Evolutionary conservation across 1,140 invertebrate species (phyloP), one percentile per base, ranked within the genome.

Genomic region (Spodoptera frugiperda): DNA sequence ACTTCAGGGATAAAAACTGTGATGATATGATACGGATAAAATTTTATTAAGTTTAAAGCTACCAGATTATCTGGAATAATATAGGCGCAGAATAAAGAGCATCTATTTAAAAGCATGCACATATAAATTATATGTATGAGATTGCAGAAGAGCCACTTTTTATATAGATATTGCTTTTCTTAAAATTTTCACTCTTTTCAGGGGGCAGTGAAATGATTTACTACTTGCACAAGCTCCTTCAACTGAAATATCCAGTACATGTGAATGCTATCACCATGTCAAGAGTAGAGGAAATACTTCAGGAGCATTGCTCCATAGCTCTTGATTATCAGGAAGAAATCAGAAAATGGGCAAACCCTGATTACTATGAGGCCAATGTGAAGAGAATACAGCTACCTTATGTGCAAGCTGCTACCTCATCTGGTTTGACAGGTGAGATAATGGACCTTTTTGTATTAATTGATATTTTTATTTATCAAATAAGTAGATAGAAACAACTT

Each of bases 241-340:
- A 99, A 91, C 94, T 99, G 17, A 99, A 99, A 91, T 99, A 99
- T 94, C 98, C 98, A 4, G 97, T 97, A 1, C 98, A 99, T 94
- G 95, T 97, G 0, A 97, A 97, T 89, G 96, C 97, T 5, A 97
- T 99, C 72, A 98, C 98, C 3, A 95, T 97, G 80, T 98, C 96
- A 78, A 95, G 98, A 82, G 97, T 97, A 65, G 98, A 99, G 94
- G 97, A 98, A 86, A 93, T 99, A 39, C 94, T 99, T 1, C 96
- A 98, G 71, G 96, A 97, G 49, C 97, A 99, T 89, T 97, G 97
- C 78, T 95, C 95, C 68, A 95, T 99, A 68, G 96, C 98, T 15
- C 86, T 96, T 0, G 96, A 98, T 88, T 99, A 98, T 90, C 94
- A 95, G 76, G 96, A 97, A 67, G 97, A 98, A 84, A 95, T 99